Percentiles rank a stretch among this genome's conserved stretches.
These are phyloP conservation scores for Luscinia megarhynchos DNA, from an alignment of 2,797 vertebrate genomes.

Conservation along the genomic window DNA sequence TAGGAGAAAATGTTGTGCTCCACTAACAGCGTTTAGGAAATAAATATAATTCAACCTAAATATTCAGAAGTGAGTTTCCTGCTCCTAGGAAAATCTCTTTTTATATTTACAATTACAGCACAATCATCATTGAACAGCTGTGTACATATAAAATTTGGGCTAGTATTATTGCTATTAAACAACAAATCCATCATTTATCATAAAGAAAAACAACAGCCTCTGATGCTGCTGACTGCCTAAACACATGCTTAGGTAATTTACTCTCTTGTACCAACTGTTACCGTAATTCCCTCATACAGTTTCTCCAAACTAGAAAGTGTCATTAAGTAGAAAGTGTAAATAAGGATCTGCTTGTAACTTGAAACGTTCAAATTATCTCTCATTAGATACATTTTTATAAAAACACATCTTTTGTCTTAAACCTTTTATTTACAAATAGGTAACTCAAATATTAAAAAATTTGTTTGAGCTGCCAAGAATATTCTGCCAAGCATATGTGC, in stretches of 20 bases:
- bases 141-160: neutral
- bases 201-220: neutral
- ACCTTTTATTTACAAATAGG: neutral
- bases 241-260: neutral
- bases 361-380: neutral
- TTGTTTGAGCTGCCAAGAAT: neutral
- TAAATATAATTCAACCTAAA: slow-evolving; percentile 22
- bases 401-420: neutral
- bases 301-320: neutral
- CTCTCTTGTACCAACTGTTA: neutral
- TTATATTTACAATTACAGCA: neutral
- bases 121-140: neutral
- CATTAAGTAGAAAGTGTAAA: neutral
- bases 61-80: neutral
- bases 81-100: neutral
- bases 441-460: neutral
- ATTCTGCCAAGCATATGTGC: neutral
- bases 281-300: neutral
- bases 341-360: neutral
- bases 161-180: neutral
- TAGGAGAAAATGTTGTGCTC: neutral
- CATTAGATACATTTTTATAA: neutral
- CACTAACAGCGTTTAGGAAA: neutral
- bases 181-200: neutral
- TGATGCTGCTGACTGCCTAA: neutral